These are phyloP conservation scores for Dasypolia templi DNA, from an alignment of 2,888 invertebrate species.

Conservation along the genomic window DNA sequence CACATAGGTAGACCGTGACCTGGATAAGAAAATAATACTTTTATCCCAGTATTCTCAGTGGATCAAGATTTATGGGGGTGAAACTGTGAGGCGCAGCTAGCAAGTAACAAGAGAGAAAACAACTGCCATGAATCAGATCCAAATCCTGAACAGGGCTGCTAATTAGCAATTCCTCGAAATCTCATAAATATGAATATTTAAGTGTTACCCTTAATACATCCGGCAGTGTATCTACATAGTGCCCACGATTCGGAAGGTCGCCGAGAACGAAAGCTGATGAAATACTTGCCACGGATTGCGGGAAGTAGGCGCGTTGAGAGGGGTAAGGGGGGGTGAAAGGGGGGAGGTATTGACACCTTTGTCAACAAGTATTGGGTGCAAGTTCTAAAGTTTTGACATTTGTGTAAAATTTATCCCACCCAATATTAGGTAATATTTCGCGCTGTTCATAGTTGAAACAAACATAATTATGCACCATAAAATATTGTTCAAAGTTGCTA, in stretches of 20 bases:
- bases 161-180: too few relatives aligned
- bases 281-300: constrained; percentile 59
- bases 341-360: constrained; percentile 3
- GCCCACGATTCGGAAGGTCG: constrained; percentile 63
- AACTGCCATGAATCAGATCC: too few relatives aligned
- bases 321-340: neutral
- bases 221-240: constrained; percentile 13
- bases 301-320: constrained; percentile 50
- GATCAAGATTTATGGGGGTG: too few relatives aligned
- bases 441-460: too few relatives aligned
- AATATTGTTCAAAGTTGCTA: neutral
- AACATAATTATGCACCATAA: neutral
- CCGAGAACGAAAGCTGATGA: constrained; percentile 71
- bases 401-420: neutral
- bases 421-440: neutral
- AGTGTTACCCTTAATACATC: constrained; percentile 2
- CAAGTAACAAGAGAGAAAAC: too few relatives aligned
- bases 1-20: too few relatives aligned
- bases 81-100: too few relatives aligned
- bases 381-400: neutral
- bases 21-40: too few relatives aligned
- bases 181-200: neutral
- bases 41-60: too few relatives aligned
- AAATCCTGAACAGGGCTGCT: too few relatives aligned
- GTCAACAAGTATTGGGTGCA: neutral